phyloP scores from a whole-genome alignment of 2,888 invertebrate genomes.

The Chrysotoxum bicinctum region DNA sequence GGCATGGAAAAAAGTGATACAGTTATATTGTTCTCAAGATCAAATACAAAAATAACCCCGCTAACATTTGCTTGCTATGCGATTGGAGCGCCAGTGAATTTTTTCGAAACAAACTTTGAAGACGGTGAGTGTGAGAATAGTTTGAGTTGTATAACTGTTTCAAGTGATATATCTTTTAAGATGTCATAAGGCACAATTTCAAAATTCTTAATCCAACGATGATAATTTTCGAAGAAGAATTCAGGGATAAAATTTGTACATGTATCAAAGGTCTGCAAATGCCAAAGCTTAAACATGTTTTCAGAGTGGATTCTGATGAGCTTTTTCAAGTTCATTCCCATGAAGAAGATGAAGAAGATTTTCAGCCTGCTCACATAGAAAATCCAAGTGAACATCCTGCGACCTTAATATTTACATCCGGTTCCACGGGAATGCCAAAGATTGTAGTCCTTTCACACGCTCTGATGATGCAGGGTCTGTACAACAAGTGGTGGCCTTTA shows the following conservation, averaged over 20 bases:
- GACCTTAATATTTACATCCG: slow-evolving; percentile 61
- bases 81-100: slow-evolving; percentile 69
- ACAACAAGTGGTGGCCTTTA: slow-evolving; percentile 10
- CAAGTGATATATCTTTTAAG: slow-evolving; percentile 15
- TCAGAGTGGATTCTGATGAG: neutral
- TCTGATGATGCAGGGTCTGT: slow-evolving; percentile 8
- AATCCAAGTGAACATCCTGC: slow-evolving; percentile 48
- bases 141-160: neutral
- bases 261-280: neutral
- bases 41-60: slow-evolving; percentile 52
- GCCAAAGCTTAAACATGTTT: slow-evolving; percentile 1
- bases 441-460: slow-evolving; percentile 58
- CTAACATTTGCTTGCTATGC: slow-evolving; percentile 68
- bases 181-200: slow-evolving; percentile 35
- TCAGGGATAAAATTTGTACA: neutral
- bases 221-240: slow-evolving; percentile 58
- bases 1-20: slow-evolving; percentile 68
- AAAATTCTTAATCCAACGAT: slow-evolving; percentile 49
- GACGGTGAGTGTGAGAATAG: slow-evolving; percentile 43
- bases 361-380: slow-evolving; percentile 20
- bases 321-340: neutral
- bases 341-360: neutral
- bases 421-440: slow-evolving; percentile 65
- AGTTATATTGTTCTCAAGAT: slow-evolving; percentile 63
- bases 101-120: slow-evolving; percentile 70